A percentile compares a stretch with the other conserved stretches of the same genome.
Evolutionary conservation across 1,140 invertebrate species (phyloP).

Genomic region (Hylaeus anthracinus): DNA sequence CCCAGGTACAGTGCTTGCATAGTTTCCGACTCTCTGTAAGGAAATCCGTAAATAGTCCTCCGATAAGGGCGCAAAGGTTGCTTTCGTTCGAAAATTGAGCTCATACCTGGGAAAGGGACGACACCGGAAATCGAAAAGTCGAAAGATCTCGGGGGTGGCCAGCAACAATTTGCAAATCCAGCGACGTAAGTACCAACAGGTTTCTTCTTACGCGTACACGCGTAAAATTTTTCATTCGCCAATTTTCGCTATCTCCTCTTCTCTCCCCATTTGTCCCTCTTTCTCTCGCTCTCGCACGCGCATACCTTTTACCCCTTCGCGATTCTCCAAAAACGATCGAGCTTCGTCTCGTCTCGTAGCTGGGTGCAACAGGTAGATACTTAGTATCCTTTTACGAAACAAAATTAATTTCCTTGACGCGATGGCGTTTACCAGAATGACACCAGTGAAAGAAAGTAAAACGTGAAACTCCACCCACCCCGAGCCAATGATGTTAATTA

Average conservation of each 20-base stretch:
- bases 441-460: slow-evolving; percentile 2
- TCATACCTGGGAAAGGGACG: slow-evolving; percentile 16
- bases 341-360: slow-evolving; percentile 59
- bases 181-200: slow-evolving; percentile 17
- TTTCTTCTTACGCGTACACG: slow-evolving; percentile 47
- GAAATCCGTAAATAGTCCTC: too few relatives aligned
- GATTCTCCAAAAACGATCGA: slow-evolving; percentile 62
- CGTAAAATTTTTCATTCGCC: slow-evolving; percentile 68
- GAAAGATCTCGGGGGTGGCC: slow-evolving; percentile 21
- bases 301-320: not conserved
- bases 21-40: too few relatives aligned
- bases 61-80: too few relatives aligned
- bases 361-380: slow-evolving; percentile 73
- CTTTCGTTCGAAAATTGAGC: not conserved
- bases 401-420: slow-evolving; percentile 60
- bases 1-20: too few relatives aligned
- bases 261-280: not conserved
- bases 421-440: slow-evolving; percentile 43
- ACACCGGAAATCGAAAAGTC: slow-evolving; percentile 15
- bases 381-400: slow-evolving; percentile 67
- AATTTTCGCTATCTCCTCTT: slow-evolving; percentile 18
- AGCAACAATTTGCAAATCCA: slow-evolving; percentile 66
- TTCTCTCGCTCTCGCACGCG: not conserved
- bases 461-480: not conserved
- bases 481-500: not conserved